Base-by-base conservation (phyloP, 2,113 vertebrate genomes). In the Nothobranchius kuhntae region DNA sequence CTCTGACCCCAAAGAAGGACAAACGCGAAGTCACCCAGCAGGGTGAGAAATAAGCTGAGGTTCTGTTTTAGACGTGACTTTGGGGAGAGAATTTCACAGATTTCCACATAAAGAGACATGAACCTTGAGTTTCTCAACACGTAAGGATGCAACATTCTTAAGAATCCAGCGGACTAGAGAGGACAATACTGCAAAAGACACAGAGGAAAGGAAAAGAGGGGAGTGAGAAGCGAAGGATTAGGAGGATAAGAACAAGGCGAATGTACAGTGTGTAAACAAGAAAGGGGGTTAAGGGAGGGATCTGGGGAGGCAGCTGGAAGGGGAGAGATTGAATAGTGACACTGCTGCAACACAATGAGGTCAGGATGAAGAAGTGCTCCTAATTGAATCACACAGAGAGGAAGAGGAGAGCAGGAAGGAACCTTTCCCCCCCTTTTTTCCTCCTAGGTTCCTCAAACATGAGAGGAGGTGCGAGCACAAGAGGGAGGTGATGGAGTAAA, bases 381-480 rank as follows among this genome's bases (percentile, higher is more conserved):
- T 90, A 92, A 90, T 90, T 90, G 86, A 89, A 90, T 84, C 87
- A 82, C 88, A 90, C 87, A 87, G 83, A 85, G 76, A 67, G 87
- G 82, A 86, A 72, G 78, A 66, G 26, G 56, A 50, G 52, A 57
- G 65, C 30, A 40, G 55, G 57, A 42, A 26, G 64, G 38, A 73
- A 65, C 36, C 15, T 8, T 10, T 35, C 6, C 65, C 67, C 30
- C 40, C n/a, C 51, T 35, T 12, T 11, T 65, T 68, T 24, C 59
- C 14, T 46, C 65, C 53, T 62, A 46, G n/a, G 35, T 24, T 71
- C 61, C 40, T 66, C 35, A 5, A 15, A 26, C 10, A n/a, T 53
- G 56, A 26, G 70, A 53, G 44, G 47, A 48, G 15, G 8, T 4
- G 46, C 6, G 11, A 17, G 26, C 14, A 52, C 21, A 21, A 11